Conservation (phyloP, 2,888 invertebrate genomes). For the Rhabditoides inermis region DNA sequence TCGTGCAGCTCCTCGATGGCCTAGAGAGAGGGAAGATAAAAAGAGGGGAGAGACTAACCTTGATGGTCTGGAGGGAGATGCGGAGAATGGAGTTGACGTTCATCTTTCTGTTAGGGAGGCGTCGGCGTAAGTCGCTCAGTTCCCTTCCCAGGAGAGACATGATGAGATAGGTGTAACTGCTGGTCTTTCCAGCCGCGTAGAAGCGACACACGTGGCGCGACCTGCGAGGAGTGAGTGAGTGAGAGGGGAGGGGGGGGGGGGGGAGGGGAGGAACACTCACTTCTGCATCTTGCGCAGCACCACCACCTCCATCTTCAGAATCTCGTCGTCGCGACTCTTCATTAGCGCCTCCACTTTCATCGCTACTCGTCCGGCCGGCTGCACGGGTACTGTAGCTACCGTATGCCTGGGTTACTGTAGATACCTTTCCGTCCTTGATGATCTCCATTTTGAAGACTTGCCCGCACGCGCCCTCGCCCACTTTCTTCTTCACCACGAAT, state of each 20-base stretch:
- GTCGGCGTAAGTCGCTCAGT: conserved; percentile 33
- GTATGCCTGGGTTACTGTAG: too few species aligned
- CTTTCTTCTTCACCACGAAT: conserved; percentile 33
- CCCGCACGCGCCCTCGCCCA: conserved; percentile 41
- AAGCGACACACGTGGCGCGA: conserved; percentile 35
- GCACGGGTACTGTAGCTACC: too few species aligned
- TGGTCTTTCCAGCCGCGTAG: conserved; percentile 24
- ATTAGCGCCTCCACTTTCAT: conserved; percentile 41
- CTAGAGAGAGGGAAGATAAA: too few species aligned
- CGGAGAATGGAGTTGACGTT: conserved; percentile 20
- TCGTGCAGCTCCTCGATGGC: too few species aligned
- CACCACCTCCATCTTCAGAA: conserved; percentile 42
- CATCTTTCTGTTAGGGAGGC: conserved; percentile 28
- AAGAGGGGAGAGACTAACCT: too few species aligned
- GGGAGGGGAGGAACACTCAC: not conserved
- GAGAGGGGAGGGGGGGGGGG: not conserved
- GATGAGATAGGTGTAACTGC: conserved; percentile 34
- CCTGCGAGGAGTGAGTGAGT: too few species aligned
- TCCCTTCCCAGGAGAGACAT: conserved; percentile 45
- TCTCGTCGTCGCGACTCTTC: conserved; percentile 40
- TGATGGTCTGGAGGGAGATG: conserved; percentile 29
- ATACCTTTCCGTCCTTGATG: too few species aligned
- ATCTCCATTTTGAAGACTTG: too few species aligned
- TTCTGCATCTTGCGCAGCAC: not conserved
- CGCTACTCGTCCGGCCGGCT: conserved; percentile 19